Base-by-base conservation (phyloP, 1,140 invertebrate genomes). In the Drosophila elegans region DNA sequence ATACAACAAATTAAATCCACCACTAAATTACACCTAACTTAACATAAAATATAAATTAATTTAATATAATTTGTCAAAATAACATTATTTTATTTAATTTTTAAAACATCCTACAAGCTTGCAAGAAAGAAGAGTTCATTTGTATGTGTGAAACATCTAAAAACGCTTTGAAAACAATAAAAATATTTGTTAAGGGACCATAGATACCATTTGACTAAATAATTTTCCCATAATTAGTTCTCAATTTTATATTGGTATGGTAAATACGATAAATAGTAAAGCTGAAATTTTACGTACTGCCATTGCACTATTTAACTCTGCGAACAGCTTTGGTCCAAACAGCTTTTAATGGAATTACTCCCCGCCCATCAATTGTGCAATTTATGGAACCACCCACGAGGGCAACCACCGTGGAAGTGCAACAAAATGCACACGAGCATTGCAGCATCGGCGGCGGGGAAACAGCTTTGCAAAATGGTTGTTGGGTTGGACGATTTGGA, bases 401-500 rank as follows among this genome's bases (percentile, higher is more conserved):
- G 42, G 16, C 38, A 52, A 51, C 34, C 46, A 45, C 69, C 72
- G 42, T n/a, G 42, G 59, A 81, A 76, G 69, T 75, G 83, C 82
- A 86, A 86, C 78, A 74, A 86, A 86, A 81, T 81, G 74, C 83
- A 79, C 75, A 64, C 62, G 78, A 78, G 77, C 56, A 61, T 56
- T 49, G 60, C 59, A 57, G 57, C 44, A 52, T 42, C 49, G 63
- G 42, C 45, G 60, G 60, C 52, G 44, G 60, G 61, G 46, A 51
- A 63, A 34, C 73, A 85, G 74, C 81, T 85, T 84, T 76, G 57
- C 44, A 67, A 84, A 84, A 84, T 85, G 78, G 55, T 66, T 78
- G 74, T 34, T 73, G 62, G 67, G 45, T 71, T 39, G 68, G 61
- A 64, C 78, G 69, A 78, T 85, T 86, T 85, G 74, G 78, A 85